Base-by-base conservation (phyloP, 2,888 invertebrate genomes). In the Sphaerophoria rueppellii region DNA sequence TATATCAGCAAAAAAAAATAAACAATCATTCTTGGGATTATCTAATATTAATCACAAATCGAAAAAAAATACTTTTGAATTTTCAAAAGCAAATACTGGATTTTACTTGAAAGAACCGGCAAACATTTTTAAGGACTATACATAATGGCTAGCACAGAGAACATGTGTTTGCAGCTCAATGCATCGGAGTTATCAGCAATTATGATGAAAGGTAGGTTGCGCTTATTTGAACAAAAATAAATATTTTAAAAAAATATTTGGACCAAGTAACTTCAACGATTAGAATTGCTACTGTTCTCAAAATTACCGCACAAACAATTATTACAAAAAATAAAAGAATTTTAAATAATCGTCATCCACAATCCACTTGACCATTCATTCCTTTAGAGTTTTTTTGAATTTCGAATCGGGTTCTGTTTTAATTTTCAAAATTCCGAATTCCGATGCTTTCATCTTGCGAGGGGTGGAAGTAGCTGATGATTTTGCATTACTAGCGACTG, bases 161-260 rank as follows among this genome's bases (percentile, higher is more conserved):
- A 90, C 71, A 88, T 91, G 40, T 90, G 89, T 73, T 90, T 91
- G 91, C 91, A 90, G 81, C 87, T 91, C 73, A 91, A 90, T 88
- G 89, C 90, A 87, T 90, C 91, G 69, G 91, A 91, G 76, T 82
- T 91, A 65, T 88, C 90, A 70, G 91, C 91, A 37, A 91, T 91
- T 83, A 91, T 89, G 65, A 91, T 91, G 89, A 91, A 91, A 91
- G 91, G 91, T 91, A 86, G 88, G 87, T 80, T 65, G 5, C 0
- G 5, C 48, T 35, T 9, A 2, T 24, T 24, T 24, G 24, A 24
- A 24, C 24, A 24, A 24, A 24, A 24, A 24, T 24, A 24, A 24
- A 24, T 24, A 24, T 24, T 24, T 24, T 2, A 24, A 32, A 32
- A n/a, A 40, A 14, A 14, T n/a, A 7, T 4, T 43, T 43, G 0